These are phyloP conservation scores for Heterocephalus glaber DNA, from an alignment of 2,113 vertebrate genomes.

Conservation along the genomic window DNA sequence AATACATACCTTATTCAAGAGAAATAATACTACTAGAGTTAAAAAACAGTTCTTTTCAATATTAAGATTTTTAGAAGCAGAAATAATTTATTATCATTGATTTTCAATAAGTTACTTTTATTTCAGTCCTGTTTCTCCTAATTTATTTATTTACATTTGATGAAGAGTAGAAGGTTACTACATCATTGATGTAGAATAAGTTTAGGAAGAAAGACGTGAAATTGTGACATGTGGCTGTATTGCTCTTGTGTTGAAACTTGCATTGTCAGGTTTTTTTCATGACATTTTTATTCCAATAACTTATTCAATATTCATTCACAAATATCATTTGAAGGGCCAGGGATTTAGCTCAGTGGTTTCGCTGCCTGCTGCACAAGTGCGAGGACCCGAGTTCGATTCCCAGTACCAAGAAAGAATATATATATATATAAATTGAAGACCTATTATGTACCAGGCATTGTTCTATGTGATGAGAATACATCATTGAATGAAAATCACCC, in stretches of 20 bases:
- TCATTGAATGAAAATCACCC: not conserved
- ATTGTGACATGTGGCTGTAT: not conserved
- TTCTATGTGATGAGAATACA: not conserved
- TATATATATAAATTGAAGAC: not conserved
- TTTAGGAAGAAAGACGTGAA: not conserved
- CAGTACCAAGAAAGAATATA: too few relatives aligned
- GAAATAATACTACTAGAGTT: not conserved
- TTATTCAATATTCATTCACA: not conserved
- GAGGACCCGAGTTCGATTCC: too few relatives aligned
- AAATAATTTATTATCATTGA: not conserved
- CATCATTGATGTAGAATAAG: not conserved
- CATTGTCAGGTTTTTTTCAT: not conserved
- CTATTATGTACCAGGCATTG: not conserved
- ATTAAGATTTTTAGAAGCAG: not conserved
- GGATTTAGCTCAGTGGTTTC: too few relatives aligned
- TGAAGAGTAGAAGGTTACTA: not conserved
- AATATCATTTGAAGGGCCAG: too few relatives aligned
- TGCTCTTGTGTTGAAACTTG: not conserved
- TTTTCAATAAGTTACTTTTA: slow-evolving; percentile 21
- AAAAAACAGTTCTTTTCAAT: not conserved
- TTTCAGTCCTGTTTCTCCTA: not conserved
- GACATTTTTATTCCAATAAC: not conserved
- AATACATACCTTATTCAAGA: not conserved
- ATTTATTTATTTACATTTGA: not conserved
- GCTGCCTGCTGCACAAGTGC: too few relatives aligned